phyloP scores from a whole-genome alignment of 2,888 invertebrate genomes.

The Sphinx pinastri region DNA sequence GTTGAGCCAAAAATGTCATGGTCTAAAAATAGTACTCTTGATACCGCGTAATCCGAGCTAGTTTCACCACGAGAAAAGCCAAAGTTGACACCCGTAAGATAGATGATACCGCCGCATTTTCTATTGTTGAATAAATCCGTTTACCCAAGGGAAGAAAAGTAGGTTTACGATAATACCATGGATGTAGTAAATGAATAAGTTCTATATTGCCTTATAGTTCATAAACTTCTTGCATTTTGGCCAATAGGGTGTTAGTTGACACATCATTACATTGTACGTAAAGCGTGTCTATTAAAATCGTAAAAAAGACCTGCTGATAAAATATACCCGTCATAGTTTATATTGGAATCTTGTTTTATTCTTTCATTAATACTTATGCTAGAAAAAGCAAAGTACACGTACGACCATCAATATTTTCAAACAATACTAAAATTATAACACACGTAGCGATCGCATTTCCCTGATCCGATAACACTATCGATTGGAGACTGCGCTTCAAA shows the following conservation, averaged over 20 bases:
- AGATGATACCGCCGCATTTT: constrained; percentile 33
- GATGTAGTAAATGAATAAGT: background rate
- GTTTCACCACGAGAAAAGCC: constrained; percentile 23
- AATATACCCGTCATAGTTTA: no score
- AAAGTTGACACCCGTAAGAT: constrained; percentile 34
- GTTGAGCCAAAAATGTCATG: background rate
- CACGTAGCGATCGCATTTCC: background rate
- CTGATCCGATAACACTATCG: background rate
- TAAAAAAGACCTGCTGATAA: no score
- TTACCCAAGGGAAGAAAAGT: background rate
- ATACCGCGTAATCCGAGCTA: constrained; percentile 5
- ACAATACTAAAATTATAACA: background rate
- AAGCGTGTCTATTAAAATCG: no score
- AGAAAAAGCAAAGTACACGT: no score
- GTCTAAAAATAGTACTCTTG: constrained; percentile 16
- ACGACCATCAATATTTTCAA: no score
- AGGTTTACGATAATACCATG: background rate
- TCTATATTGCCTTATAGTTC: no score
- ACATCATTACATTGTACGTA: no score
- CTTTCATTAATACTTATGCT: no score
- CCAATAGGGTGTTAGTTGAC: no score
- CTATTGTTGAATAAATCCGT: constrained; percentile 34
- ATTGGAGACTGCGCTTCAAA: no score
- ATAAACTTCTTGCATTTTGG: no score
- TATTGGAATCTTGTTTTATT: no score